Conservation (phyloP, 2,797 vertebrate species). For the Pygocentrus nattereri region DNA sequence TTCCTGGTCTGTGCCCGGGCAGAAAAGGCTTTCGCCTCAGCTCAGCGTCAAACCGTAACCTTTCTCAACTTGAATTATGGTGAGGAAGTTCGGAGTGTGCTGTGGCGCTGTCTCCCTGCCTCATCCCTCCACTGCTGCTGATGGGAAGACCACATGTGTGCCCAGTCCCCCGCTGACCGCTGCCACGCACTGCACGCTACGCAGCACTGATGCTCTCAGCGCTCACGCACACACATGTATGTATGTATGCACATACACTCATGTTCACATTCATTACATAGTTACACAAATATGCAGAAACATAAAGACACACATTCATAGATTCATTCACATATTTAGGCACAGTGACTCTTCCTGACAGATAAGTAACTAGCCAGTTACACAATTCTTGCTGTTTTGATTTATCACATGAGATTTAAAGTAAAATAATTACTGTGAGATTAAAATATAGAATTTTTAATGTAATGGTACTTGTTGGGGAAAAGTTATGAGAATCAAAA, state of each 20-base stretch:
- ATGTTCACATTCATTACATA: constrained; percentile 11
- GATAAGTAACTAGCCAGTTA: too few species aligned
- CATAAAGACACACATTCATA: background rate
- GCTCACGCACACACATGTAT: constrained; percentile 9
- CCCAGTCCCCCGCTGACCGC: constrained; percentile 76
- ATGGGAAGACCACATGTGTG: constrained; percentile 82
- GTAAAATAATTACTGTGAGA: too few species aligned
- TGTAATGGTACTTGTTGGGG: too few species aligned
- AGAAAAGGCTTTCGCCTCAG: constrained; percentile 75
- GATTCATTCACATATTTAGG: background rate
- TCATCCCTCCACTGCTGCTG: constrained; percentile 76
- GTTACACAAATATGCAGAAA: constrained; percentile 21
- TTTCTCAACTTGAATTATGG: constrained; percentile 88
- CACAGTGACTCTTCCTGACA: background rate
- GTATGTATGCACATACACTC: constrained; percentile 31
- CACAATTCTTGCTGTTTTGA: too few species aligned
- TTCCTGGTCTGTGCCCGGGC: constrained; percentile 73
- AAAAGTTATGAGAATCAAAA: too few species aligned
- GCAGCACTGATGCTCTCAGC: constrained; percentile 68
- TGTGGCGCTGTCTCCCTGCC: constrained; percentile 77
- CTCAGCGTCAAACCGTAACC: constrained; percentile 86
- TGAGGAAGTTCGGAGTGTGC: constrained; percentile 83
- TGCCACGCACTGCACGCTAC: constrained; percentile 77
- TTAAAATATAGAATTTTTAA: too few species aligned
- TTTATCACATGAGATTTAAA: too few species aligned